Percentiles rank a stretch among this genome's conserved stretches.
Conservation (phyloP, 2,888 invertebrate genomes). For the Mythimna loreyi region DNA sequence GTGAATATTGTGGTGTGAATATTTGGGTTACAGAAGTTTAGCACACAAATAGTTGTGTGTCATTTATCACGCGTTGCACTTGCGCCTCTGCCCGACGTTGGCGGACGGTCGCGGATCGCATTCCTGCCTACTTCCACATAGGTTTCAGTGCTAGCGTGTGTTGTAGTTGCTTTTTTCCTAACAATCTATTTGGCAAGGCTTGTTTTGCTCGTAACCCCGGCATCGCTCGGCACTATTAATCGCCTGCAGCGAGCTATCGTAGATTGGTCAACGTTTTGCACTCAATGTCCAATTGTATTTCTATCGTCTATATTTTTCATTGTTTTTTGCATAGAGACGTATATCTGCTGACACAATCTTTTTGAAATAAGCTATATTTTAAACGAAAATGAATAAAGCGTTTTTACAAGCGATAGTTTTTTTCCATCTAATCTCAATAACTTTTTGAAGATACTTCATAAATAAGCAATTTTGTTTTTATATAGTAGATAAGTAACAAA, state of each 20-base stretch:
- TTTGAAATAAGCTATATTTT: not conserved
- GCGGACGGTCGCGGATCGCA: conserved; percentile 17
- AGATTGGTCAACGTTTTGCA: conserved; percentile 26
- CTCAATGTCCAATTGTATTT: conserved; percentile 31
- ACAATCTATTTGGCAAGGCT: conserved; percentile 35
- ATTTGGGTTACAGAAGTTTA: conserved; percentile 21
- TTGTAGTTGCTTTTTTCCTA: conserved; percentile 6
- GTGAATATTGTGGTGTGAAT: conserved; percentile 8
- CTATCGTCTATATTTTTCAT: conserved; percentile 2
- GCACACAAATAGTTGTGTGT: conserved; percentile 38
- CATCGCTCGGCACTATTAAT: conserved; percentile 17
- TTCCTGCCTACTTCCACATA: conserved; percentile 21
- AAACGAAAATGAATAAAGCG: not conserved
- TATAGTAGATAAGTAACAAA: conserved; percentile 21
- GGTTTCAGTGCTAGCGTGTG: conserved; percentile 17
- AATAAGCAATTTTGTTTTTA: conserved; percentile 6
- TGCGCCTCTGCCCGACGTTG: conserved; percentile 30
- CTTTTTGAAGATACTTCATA: not conserved
- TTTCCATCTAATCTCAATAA: conserved; percentile 2
- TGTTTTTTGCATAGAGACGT: not conserved
- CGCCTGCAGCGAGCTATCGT: conserved; percentile 31
- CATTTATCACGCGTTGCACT: conserved; percentile 48
- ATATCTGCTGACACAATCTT: not conserved
- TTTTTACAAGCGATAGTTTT: not conserved
- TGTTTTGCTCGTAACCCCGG: conserved; percentile 20